These are phyloP conservation scores for Nyctibius grandis DNA, from an alignment of 2,797 vertebrate genomes.

Conservation along the genomic window DNA sequence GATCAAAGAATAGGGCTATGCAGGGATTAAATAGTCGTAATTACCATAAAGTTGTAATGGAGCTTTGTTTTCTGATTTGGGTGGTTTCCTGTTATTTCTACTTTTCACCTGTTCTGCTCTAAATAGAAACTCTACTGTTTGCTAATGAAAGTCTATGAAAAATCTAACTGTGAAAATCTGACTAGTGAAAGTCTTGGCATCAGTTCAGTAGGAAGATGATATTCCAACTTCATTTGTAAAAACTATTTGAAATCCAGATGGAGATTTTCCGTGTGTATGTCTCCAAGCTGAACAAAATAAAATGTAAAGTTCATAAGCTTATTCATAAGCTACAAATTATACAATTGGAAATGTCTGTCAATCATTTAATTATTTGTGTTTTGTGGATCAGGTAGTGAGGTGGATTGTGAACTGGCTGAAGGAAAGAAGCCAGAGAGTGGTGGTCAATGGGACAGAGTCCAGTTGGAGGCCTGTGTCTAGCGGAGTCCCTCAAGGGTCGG, in stretches of 20 bases:
- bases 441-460: too few species aligned
- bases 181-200: not conserved
- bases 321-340: not conserved
- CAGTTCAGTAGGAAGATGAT: not conserved
- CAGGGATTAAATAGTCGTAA: not conserved
- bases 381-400: too few species aligned
- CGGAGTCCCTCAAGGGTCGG: too few species aligned
- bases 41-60: not conserved
- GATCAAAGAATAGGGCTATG: not conserved
- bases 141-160: not conserved
- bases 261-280: not conserved
- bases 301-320: not conserved
- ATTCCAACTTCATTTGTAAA: not conserved
- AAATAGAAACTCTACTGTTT: slow-evolving; percentile 23
- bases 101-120: not conserved
- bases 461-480: too few species aligned
- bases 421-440: too few species aligned
- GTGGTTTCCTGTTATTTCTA: slow-evolving; percentile 7
- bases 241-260: not conserved
- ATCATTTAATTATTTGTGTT: not conserved
- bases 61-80: not conserved
- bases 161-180: not conserved
- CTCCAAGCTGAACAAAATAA: not conserved
- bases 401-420: too few species aligned
- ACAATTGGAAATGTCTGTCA: not conserved